phyloP scores from a whole-genome alignment of 2,888 invertebrate genomes.

The Phrixothrix hirtus region DNA sequence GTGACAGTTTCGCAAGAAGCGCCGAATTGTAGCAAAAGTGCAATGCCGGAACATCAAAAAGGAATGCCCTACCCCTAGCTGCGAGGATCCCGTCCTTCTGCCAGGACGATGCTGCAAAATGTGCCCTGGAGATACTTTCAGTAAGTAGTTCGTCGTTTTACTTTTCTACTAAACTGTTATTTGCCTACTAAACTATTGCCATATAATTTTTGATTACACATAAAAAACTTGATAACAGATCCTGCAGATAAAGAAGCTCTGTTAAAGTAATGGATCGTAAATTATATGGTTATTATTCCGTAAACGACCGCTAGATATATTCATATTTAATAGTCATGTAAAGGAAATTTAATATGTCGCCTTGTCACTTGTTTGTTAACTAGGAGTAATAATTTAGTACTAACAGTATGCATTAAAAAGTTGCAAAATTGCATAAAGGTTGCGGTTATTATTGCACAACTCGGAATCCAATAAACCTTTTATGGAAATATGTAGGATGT shows the following conservation, averaged over 20 bases:
- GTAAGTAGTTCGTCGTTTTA: conserved; percentile 50
- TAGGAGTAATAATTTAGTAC: neutral
- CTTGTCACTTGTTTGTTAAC: neutral
- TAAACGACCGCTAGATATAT: neutral
- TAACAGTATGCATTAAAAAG: no score
- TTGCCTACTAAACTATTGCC: neutral
- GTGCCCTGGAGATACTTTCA: conserved; percentile 75
- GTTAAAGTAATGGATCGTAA: no score
- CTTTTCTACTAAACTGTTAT: neutral
- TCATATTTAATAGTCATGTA: neutral
- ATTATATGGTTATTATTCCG: neutral
- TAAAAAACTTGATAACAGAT: no score
- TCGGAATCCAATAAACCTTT: no score
- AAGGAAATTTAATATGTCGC: neutral
- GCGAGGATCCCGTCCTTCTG: conserved; percentile 81
- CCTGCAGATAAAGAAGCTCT: no score
- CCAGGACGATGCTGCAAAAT: conserved; percentile 91
- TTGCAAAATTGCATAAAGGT: conserved; percentile 6
- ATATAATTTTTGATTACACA: no score
- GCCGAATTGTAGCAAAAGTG: conserved; percentile 84
- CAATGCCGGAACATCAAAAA: conserved; percentile 90
- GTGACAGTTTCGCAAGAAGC: conserved; percentile 86
- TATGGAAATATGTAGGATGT: no score
- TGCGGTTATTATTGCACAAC: neutral
- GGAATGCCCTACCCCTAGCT: conserved; percentile 86